Base-by-base conservation (phyloP, 2,888 invertebrate species). In the Tricholauxania praeusta region DNA sequence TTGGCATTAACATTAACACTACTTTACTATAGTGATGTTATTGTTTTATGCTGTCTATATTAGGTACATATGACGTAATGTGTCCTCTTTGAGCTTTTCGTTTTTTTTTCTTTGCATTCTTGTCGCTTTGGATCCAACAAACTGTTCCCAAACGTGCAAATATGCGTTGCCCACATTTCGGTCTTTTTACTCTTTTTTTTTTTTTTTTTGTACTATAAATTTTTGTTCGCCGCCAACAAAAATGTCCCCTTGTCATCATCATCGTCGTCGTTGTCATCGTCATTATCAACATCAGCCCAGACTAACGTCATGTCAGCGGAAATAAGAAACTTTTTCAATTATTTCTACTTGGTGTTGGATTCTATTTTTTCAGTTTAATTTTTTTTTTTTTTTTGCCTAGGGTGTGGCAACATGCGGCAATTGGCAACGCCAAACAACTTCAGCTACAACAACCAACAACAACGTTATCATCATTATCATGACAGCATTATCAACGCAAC, bases 291-390 rank as follows among this genome's bases (percentile, higher is more conserved):
- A 60, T 60, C 59, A 60, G 12, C 64, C 22, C 19, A 12, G 12
- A 64, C 48, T 19, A 52, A 51, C 55, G 67, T 22, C 51, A 67
- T 67, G 55, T 57, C 67, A 47, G 39, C 52, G 69, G 69, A 70
- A 52, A 60, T 52, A 52, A 19, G 70, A 70, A 70, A 70, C 70
- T 70, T 70, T 70, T 70, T 70, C 63, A 70, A 70, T 70, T 63
- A 70, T 70, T 62, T 62, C n/a, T 62, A 63, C 63, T 53, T 63
- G 70, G 51, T 39, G 62, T 10, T 63, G 19, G 52, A 39, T 22
- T 52, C 51, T 1, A 52, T 52, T 48, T 68, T 39, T 15, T 10
- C 39, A 39, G 1, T 10, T 39, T 8, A 52, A 39, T 39, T 52
- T 48, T 68, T 39, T 2, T 39, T 39, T 39, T 39, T 39, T 39